Percentiles rank a stretch among this genome's conserved stretches.
Conservation (phyloP, 2,888 invertebrate genomes). For the Synergus laeviventris region DNA sequence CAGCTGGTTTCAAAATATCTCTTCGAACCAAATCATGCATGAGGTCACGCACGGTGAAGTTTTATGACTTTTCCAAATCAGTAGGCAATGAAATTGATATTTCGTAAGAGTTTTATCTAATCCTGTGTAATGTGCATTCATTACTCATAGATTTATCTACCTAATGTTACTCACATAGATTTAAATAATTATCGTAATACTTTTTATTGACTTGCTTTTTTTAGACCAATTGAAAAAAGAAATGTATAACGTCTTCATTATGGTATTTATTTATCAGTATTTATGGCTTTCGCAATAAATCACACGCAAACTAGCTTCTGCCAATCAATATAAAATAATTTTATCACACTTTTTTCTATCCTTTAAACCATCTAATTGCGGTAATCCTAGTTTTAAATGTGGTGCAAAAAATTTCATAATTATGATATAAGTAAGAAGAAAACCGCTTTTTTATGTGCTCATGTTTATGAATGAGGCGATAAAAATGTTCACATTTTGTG, state of each 20-base stretch:
- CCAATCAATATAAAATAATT: neutral
- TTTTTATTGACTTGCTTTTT: neutral
- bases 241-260: neutral
- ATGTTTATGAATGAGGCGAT: slow-evolving; percentile 15
- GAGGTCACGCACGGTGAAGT: neutral
- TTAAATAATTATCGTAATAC: neutral
- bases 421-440: neutral
- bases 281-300: neutral
- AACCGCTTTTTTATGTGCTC: slow-evolving; percentile 1
- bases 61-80: neutral
- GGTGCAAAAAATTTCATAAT: slow-evolving; percentile 19
- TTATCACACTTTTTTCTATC: neutral
- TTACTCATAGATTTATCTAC: neutral
- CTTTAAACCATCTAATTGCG: slow-evolving; percentile 14
- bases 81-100: neutral
- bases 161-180: neutral
- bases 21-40: neutral
- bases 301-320: slow-evolving; percentile 9
- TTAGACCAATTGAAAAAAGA: neutral
- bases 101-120: no score
- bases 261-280: neutral
- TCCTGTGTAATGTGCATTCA: neutral
- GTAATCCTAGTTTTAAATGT: slow-evolving; percentile 3
- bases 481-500: neutral
- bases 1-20: neutral